These are phyloP conservation scores for Plagiodera versicolora DNA, from an alignment of 2,888 invertebrate species.

Conservation along the genomic window DNA sequence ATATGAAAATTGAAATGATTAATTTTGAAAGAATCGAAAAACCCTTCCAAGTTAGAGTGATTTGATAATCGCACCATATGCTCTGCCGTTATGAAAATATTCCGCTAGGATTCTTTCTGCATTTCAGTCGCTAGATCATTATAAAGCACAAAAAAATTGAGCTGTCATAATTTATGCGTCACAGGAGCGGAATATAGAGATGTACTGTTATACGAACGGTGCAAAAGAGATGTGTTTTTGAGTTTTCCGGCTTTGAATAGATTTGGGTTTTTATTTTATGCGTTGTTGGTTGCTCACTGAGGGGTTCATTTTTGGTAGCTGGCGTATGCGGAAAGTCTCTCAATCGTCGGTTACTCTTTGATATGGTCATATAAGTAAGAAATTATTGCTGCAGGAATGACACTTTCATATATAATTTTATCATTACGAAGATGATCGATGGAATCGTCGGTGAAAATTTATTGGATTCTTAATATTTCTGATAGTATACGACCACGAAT, in stretches of 20 bases:
- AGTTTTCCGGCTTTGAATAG: slow-evolving; percentile 24
- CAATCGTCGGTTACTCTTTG: neutral
- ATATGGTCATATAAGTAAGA: no score
- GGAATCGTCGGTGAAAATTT: no score
- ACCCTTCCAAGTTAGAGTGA: neutral
- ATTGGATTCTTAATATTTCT: no score
- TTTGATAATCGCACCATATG: slow-evolving; percentile 1
- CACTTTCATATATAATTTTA: no score
- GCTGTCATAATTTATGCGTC: slow-evolving; percentile 30
- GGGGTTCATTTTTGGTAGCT: slow-evolving; percentile 23
- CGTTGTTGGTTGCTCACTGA: neutral
- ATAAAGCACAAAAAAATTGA: slow-evolving; percentile 32
- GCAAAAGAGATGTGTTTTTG: slow-evolving; percentile 29
- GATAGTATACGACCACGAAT: no score
- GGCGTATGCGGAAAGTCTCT: slow-evolving; percentile 35
- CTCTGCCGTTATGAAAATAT: slow-evolving; percentile 33
- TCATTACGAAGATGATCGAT: no score
- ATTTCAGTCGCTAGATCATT: slow-evolving; percentile 28
- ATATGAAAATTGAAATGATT: no score
- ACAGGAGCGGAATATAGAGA: slow-evolving; percentile 28
- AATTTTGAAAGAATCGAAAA: no score
- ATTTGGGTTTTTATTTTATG: slow-evolving; percentile 26
- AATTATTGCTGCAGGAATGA: no score
- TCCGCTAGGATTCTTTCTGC: slow-evolving; percentile 26
- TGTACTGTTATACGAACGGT: slow-evolving; percentile 20